phyloP scores from a whole-genome alignment of 1,140 invertebrate genomes.

The Ceratoteleas bidentatus region DNA sequence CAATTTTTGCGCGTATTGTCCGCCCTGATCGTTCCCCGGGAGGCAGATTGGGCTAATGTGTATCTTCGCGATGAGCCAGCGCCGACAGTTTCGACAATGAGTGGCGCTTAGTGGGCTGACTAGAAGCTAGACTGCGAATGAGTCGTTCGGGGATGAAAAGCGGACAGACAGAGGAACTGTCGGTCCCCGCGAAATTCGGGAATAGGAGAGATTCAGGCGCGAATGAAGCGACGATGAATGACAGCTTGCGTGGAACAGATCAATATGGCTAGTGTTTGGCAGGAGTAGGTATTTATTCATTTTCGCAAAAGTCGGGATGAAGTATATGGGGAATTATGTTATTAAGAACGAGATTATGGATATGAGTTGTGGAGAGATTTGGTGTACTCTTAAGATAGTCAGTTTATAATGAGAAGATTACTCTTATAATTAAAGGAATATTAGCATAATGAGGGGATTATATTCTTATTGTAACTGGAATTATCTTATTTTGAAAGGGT shows the following conservation, averaged over 20 bases:
- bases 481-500: no score
- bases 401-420: no score
- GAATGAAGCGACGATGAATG: conserved; percentile 52
- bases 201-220: conserved; percentile 48
- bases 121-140: conserved; percentile 54
- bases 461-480: no score
- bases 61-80: conserved; percentile 41
- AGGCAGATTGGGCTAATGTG: conserved; percentile 33
- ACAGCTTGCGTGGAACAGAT: not conserved
- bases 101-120: conserved; percentile 45
- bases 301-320: no score
- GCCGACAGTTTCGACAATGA: conserved; percentile 52
- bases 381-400: no score
- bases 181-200: conserved; percentile 47
- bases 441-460: no score
- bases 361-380: no score
- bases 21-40: not conserved
- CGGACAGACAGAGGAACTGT: conserved; percentile 32
- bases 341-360: no score
- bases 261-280: no score
- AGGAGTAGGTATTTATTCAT: no score
- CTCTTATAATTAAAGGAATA: no score
- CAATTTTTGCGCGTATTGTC: conserved; percentile 39
- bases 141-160: conserved; percentile 27
- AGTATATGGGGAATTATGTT: no score